Evolutionary conservation across 1,140 invertebrate genomes (phyloP), one percentile per base, ranked within the genome.

Genomic region (Drosophila orena): DNA sequence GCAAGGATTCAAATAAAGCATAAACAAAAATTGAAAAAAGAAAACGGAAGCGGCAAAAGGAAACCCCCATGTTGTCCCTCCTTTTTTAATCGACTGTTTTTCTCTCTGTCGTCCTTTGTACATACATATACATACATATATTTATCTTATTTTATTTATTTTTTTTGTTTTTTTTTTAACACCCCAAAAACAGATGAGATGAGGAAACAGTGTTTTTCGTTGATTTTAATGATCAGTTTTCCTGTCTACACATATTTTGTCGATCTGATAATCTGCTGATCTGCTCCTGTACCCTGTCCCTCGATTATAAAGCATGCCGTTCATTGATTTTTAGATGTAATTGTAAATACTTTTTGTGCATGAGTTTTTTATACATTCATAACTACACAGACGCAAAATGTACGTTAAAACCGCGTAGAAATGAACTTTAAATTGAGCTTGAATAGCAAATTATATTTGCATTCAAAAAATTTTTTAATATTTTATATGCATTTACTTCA

Each of bases 61-160:
- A 68, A 68, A 76, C 68, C 61, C 69, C 79, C 75, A 43, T 75
- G 86, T 91, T 81, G 90, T 91, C 85, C 90, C 85, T 91, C 81
- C 81, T 72, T 76, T 69, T 55, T 70, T 59, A 56, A 56, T 57
- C 24, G 47, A 56, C 54, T 56, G 46, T 65, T 55, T 52, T 35
- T 65, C 55, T 60, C 43, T 75, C 47, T 64, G 40, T 62, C 47
- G 66, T 42, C 77, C 44, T 50, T 56, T 84, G 72, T 84, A 80
- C 24, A 70, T 83, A 81, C 37, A n/a, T 52, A 12, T 38, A 4
- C 50, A 35, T 52, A 70, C 83, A 81, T 42, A 17, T 46, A 12
- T 38, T 4, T 64, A 35, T 52, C 34, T 37, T 37, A 52, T 27
- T 49, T 20, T 34, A 37, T 43, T 37, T 34, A n/a, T 42, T 17